Evolutionary conservation across 2,113 vertebrate species (phyloP), one percentile per base, ranked within the genome.

Genomic region (Aphelocoma coerulescens): DNA sequence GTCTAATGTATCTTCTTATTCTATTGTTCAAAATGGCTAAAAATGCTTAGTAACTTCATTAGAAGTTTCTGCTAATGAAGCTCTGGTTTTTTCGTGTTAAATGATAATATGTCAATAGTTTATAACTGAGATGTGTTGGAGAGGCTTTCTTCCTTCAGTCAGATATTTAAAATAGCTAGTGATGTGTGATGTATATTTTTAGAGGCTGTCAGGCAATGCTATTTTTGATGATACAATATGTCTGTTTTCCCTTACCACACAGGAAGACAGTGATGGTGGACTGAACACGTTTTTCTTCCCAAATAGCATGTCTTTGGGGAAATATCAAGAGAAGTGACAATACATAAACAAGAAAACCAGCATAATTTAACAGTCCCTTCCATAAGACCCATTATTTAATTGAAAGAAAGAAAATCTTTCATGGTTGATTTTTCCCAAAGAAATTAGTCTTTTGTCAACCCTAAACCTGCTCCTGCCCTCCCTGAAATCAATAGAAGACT

Each of bases 181-280:
- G 2, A 83, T 67, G 73, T 85, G 91, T 37, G 55, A 76, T 68
- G 32, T 57, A 5, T 91, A 94, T 91, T 93, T 96, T 93, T 91
- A 84, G 92, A 92, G 30, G 43, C 51, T 96, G 91, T 73, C 80
- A 89, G 66, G 91, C 61, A 81, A 81, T 69, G 88, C 65, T 91
- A 74, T 85, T 95, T 94, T 76, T 75, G 81, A 86, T 88, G 30
- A 88, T 51, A 68, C 78, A 84, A 35, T 80, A 91, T 96, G 89
- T 79, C 86, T 92, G 63, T 73, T 93, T 94, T 91, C 44, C 76
- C 43, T 78, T 71, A 43, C 48, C 76, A 67, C 35, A 48, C 46
- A 91, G 80, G 54, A 75, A 94, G 85, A 80, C 44, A 88, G 72
- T 37, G 55, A 59, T 46, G 74, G 82, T 55, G 83, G 30, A 43